These are phyloP conservation scores for Ornithoptera priamus DNA, from an alignment of 2,888 invertebrate species.

Conservation along the genomic window DNA sequence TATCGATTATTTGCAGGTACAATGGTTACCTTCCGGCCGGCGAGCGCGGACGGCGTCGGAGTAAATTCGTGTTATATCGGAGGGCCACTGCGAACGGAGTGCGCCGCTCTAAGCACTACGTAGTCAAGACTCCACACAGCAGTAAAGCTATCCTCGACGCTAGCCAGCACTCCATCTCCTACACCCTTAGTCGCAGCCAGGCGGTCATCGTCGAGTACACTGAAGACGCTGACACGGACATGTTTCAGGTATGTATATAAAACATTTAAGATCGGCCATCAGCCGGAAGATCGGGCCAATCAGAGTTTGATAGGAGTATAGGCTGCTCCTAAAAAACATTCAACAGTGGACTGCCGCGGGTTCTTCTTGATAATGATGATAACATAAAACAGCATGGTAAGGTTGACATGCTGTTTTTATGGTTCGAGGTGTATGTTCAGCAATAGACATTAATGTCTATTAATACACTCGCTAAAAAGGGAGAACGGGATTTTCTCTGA, in stretches of 20 bases:
- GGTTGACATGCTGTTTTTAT: too few relatives aligned
- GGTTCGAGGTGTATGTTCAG: too few relatives aligned
- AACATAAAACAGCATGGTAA: too few relatives aligned
- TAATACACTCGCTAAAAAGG: too few relatives aligned
- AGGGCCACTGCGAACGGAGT: constrained; percentile 94
- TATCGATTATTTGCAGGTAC: constrained; percentile 83
- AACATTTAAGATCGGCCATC: too few relatives aligned
- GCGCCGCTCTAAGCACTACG: constrained; percentile 95
- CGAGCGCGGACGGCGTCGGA: constrained; percentile 94
- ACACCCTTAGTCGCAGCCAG: constrained; percentile 96
- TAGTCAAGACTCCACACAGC: constrained; percentile 96
- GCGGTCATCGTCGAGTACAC: constrained; percentile 99
- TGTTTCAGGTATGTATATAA: constrained; percentile 93
- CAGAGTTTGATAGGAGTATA: too few relatives aligned
- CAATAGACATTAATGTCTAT: too few relatives aligned
- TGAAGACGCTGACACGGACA: constrained; percentile 96
- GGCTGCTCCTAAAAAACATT: too few relatives aligned
- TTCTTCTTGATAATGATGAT: too few relatives aligned
- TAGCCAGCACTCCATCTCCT: constrained; percentile 97
- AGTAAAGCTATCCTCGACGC: constrained; percentile 96
- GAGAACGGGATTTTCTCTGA: too few relatives aligned
- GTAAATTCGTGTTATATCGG: constrained; percentile 95
- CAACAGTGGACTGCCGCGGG: too few relatives aligned
- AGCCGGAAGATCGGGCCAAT: too few relatives aligned
- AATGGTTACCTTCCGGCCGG: constrained; percentile 96